Percentiles rank a stretch among this genome's conserved stretches.
These are phyloP conservation scores for Crematogaster levior DNA, from an alignment of 2,888 invertebrate species.

Conservation along the genomic window DNA sequence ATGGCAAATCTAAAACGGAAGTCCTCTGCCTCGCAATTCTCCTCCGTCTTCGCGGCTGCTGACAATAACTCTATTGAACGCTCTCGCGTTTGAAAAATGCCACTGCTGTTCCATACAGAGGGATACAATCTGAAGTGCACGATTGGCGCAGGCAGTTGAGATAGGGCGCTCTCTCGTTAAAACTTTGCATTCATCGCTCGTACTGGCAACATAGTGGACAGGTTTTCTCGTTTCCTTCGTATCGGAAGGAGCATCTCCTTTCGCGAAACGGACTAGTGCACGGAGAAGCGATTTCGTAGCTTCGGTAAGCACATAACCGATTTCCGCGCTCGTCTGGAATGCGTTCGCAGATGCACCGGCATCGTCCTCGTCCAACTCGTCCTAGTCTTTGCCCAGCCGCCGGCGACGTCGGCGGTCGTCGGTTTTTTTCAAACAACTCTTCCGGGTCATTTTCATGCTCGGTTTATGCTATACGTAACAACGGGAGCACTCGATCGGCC, in stretches of 20 bases:
- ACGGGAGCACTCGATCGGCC: constrained; percentile 22
- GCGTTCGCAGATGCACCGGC: not conserved
- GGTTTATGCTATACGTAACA: constrained; percentile 42
- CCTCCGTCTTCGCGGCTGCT: constrained; percentile 31
- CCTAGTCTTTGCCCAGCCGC: not conserved
- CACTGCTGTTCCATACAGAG: not conserved
- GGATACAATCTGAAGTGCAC: constrained; percentile 28
- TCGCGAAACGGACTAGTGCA: constrained; percentile 36
- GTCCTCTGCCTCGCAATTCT: too few species aligned
- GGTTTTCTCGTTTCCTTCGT: constrained; percentile 28
- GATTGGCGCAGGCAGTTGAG: not conserved
- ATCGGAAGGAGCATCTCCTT: constrained; percentile 18
- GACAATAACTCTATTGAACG: constrained; percentile 47
- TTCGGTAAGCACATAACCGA: constrained; percentile 27
- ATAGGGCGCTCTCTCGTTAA: not conserved
- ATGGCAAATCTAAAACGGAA: constrained; percentile 45
- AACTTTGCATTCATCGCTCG: constrained; percentile 44
- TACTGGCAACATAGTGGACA: constrained; percentile 10
- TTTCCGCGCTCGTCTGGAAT: constrained; percentile 48
- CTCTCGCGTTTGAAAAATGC: constrained; percentile 16
- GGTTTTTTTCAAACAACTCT: constrained; percentile 53
- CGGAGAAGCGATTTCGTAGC: constrained; percentile 42
- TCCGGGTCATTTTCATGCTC: constrained; percentile 63
- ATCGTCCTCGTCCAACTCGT: constrained; percentile 39
- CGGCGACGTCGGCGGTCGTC: constrained; percentile 7